Evolutionary conservation across 2,113 vertebrate genomes (phyloP), one percentile per base, ranked within the genome.

Genomic region (Notothenia rossii): DNA sequence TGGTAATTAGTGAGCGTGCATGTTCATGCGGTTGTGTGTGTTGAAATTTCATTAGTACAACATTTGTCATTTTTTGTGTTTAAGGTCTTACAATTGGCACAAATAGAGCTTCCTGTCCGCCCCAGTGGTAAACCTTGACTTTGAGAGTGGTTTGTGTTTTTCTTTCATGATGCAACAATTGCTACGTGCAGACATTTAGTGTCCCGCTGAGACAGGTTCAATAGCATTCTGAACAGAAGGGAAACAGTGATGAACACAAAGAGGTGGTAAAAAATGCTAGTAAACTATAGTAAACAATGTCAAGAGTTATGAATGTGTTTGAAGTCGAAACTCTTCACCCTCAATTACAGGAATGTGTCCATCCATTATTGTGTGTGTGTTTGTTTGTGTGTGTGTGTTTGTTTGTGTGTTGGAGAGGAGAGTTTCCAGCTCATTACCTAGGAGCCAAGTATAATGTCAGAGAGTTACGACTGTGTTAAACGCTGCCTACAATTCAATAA

Each of bases 381-480:
- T 36, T 45, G 36, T 43, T 3, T 29, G 66, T 59, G 74, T 48
- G 69, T 29, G 40, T 46, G 68, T 49, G 63, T 20, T 12, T 33
- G 54, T 59, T 46, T 15, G 55, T 40, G 49, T 12, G 14, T 6
- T 18, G 49, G n/a, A 70, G 20, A 18, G 46, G 55, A 18, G 72
- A 46, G 60, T 84, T 81, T 74, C 83, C 79, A 87, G 14, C 80
- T 89, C 84, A 85, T 82, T 84, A 86, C 66, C 64, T 60, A 45
- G 72, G 72, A 88, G 80, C 66, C 61, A 79, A 77, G 87, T 75
- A 83, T 82, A 87, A 78, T 86, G 88, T 67, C 82, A 88, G 86
- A 84, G 81, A 77, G 79, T 90, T 80, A 79, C 29, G 45, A 55
- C 72, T 50, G 64, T 70, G 62, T 77, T 79, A 36, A 67, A 55